These are phyloP conservation scores for Papilio helenus DNA, from an alignment of 1,140 invertebrate genomes.

Conservation along the genomic window DNA sequence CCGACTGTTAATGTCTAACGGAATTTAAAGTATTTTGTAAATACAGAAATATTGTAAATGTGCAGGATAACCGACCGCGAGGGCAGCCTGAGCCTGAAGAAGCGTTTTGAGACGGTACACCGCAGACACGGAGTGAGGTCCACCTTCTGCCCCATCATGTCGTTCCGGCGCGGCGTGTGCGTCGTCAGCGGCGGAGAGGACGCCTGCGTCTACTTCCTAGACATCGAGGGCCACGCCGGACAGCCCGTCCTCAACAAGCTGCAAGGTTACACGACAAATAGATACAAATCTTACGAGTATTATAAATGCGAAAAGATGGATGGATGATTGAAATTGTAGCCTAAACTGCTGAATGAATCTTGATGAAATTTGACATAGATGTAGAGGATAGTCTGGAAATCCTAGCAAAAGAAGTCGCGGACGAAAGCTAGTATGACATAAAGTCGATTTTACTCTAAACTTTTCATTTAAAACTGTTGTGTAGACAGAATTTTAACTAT, in stretches of 20 bases:
- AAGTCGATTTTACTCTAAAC: too few species aligned
- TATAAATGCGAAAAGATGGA: too few species aligned
- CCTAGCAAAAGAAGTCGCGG: too few species aligned
- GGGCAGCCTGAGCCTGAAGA: conserved; percentile 86
- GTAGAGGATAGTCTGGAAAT: too few species aligned
- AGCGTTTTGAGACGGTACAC: conserved; percentile 87
- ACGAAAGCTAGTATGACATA: too few species aligned
- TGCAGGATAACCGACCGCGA: conserved; percentile 86
- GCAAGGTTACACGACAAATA: conserved; percentile 83
- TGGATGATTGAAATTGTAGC: too few species aligned
- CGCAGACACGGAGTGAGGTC: conserved; percentile 86
- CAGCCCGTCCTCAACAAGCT: conserved; percentile 91
- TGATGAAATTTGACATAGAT: too few species aligned
- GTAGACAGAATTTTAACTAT: too few species aligned
- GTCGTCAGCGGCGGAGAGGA: conserved; percentile 94
- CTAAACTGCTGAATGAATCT: too few species aligned
- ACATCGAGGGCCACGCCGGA: conserved; percentile 88
- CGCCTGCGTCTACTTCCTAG: conserved; percentile 92
- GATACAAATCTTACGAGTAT: background rate
- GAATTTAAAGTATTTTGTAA: too few species aligned
- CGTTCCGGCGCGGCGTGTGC: conserved; percentile 90
- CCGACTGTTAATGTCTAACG: too few species aligned
- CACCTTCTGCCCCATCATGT: conserved; percentile 94
- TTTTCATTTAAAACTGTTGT: too few species aligned
- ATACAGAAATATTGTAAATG: background rate